Conservation (phyloP, 2,797 vertebrate genomes). For the Benthosema pterotum region DNA sequence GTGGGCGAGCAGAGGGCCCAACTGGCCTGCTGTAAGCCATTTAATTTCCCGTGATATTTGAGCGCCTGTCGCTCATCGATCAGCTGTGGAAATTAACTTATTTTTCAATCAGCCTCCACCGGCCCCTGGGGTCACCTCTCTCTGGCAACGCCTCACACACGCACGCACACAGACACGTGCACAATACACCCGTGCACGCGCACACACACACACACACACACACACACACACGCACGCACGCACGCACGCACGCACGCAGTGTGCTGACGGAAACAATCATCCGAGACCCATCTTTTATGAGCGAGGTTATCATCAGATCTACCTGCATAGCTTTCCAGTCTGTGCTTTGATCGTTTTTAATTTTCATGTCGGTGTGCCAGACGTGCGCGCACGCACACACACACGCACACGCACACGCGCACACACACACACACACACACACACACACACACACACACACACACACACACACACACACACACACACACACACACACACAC, state of each 20-base stretch:
- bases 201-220: not conserved
- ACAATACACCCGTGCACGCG: too few species aligned
- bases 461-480: conserved; percentile 17
- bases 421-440: conserved; percentile 32
- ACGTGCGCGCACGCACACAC: conserved; percentile 13
- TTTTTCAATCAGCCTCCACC: conserved; percentile 99
- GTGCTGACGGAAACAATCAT: conserved; percentile 88
- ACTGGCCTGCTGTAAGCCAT: conserved; percentile 83
- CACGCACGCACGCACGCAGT: conserved; percentile 33
- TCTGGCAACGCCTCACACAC: conserved; percentile 51
- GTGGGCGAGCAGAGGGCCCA: conserved; percentile 76
- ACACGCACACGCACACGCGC: conserved; percentile 5
- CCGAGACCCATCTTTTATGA: conserved; percentile 85
- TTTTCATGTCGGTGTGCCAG: conserved; percentile 51
- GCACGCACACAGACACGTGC: conserved; percentile 13
- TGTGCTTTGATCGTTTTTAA: conserved; percentile 80
- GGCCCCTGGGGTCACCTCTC: conserved; percentile 89
- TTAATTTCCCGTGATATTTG: conserved; percentile 99
- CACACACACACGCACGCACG: conserved; percentile 4
- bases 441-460: conserved; percentile 26
- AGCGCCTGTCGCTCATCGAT: conserved; percentile 96
- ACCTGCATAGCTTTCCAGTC: conserved; percentile 75
- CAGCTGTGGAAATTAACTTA: conserved; percentile 98
- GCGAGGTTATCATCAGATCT: conserved; percentile 78
- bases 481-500: not conserved